These are phyloP conservation scores for Leucopsar rothschildi DNA, from an alignment of 2,113 vertebrate species.

Conservation along the genomic window DNA sequence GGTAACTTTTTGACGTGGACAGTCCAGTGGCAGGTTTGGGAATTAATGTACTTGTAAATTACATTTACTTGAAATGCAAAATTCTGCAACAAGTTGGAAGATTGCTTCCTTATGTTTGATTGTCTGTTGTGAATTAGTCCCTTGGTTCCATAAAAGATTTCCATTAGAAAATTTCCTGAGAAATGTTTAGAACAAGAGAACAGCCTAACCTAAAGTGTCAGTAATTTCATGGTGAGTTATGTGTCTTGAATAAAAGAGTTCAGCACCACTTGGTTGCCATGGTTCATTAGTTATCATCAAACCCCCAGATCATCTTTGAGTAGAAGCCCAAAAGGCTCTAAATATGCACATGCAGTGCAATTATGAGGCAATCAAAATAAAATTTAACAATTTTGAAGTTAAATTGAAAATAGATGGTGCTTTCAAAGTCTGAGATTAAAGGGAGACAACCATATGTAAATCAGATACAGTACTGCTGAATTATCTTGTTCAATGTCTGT, in stretches of 20 bases:
- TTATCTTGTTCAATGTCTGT: constrained; percentile 63
- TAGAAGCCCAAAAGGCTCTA: constrained; percentile 48
- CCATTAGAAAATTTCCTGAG: constrained; percentile 34
- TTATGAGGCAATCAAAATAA: constrained; percentile 72
- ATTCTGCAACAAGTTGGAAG: neutral
- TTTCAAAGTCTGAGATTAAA: constrained; percentile 71
- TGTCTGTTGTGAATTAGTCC: neutral
- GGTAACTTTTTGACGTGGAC: neutral
- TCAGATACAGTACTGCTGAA: constrained; percentile 52
- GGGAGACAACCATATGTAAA: constrained; percentile 65
- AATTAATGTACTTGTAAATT: neutral
- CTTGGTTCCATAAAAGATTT: constrained; percentile 21
- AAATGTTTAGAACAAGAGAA: constrained; percentile 42
- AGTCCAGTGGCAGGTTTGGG: neutral
- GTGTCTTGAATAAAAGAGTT: constrained; percentile 55
- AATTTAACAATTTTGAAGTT: constrained; percentile 67
- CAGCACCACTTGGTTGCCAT: constrained; percentile 54
- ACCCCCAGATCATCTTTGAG: constrained; percentile 40
- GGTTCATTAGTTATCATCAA: constrained; percentile 70
- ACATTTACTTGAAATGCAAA: neutral
- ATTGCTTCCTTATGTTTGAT: neutral
- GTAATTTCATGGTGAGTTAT: constrained; percentile 67
- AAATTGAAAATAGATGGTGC: constrained; percentile 71
- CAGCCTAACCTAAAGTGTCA: constrained; percentile 15
- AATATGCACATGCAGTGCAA: constrained; percentile 48